Conservation (phyloP, 2,113 vertebrate genomes). For the Cottus gobio region DNA sequence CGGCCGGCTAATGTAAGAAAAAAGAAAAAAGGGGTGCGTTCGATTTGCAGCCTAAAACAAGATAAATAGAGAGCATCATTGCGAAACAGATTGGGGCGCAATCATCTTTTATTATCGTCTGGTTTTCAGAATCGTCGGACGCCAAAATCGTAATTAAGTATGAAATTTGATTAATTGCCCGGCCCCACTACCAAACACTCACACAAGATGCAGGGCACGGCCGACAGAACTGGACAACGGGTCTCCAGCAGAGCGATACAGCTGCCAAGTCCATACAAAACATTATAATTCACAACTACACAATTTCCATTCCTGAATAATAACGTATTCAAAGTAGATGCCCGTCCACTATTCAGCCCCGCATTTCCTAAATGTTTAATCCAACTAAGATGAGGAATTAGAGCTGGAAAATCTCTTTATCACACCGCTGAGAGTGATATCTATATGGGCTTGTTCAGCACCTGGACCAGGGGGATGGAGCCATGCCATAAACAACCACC, state of each 20-base stretch:
- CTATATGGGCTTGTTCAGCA: conserved; percentile 49
- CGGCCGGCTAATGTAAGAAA: not conserved
- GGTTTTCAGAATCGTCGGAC: not conserved
- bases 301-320: conserved; percentile 65
- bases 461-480: conserved; percentile 42
- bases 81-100: not conserved
- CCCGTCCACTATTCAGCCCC: conserved; percentile 60
- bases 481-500: conserved; percentile 69
- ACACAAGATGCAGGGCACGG: not conserved
- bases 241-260: conserved; percentile 44
- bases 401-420: conserved; percentile 65
- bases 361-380: conserved; percentile 77
- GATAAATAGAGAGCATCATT: not conserved
- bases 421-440: conserved; percentile 59
- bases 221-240: conserved; percentile 33
- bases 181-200: not conserved
- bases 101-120: not conserved
- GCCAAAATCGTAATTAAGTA: not conserved
- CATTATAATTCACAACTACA: conserved; percentile 59
- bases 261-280: conserved; percentile 62
- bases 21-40: not conserved
- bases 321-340: conserved; percentile 53
- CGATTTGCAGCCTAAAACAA: not conserved
- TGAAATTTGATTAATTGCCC: not conserved
- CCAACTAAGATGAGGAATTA: conserved; percentile 72